Evolutionary conservation across 2,888 invertebrate genomes (phyloP), one percentile per base, ranked within the genome.

Genomic region (Galeruca laticollis): DNA sequence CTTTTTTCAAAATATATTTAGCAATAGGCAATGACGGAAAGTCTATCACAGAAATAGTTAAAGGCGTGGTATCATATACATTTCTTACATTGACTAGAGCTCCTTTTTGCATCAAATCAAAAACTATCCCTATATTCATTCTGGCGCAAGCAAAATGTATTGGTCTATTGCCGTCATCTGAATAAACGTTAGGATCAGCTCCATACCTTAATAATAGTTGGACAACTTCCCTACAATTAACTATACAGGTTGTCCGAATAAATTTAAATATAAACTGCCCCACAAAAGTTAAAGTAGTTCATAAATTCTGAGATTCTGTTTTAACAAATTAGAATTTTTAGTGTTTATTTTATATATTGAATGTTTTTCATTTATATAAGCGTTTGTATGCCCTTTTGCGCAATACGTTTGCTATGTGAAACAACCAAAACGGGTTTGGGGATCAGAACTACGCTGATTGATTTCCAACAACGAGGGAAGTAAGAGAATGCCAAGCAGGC

Each of bases 21-120:
- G 76, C 77, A 10, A 80, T 77, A 0, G 68, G 13, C 15, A 71
- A 40, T 1, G 75, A 72, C 0, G 73, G 76, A 20, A 59, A 52
- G 20, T 79, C 78, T 2, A 76, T 75, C 1, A 77, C 69, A 15
- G 72, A 71, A 6, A 73, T 59, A 1, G 75, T 65, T 20, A 81
- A 40, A 1, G 82, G 81, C 0, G 79, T 77, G 11, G 76, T 76
- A n/a, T 77, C 79, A 56, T 79, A 82, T 51, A 63, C 68, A 61
- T 81, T 81, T 6, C 15, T 15, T 1, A 68, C 68, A 59, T 79
- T 78, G 2, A 77, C 43, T 9, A 72, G 20, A 0, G 79, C 81
- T 10, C 75, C 71, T 20, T 69, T 43, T 6, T 70, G 47, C 1
- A 80, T 54, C 57, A 82, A 67, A 20, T 72, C 71, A 6, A 37